Conservation (phyloP, 2,113 vertebrate genomes). For the Bufo bufo region DNA sequence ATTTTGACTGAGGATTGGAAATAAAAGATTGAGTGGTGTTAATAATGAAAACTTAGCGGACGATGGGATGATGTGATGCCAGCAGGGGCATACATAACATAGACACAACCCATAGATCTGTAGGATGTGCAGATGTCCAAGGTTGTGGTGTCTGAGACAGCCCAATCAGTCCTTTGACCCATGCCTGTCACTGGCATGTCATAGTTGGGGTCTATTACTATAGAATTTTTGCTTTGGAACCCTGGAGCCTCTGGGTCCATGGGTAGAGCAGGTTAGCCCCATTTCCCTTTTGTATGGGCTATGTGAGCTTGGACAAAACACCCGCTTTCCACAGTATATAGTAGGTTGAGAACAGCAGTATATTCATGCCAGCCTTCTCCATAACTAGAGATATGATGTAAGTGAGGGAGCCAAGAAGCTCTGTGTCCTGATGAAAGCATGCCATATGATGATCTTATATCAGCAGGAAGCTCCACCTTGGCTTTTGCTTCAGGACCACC, state of each 20-base stretch:
- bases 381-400: background rate
- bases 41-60: no score
- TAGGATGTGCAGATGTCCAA: no score
- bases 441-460: background rate
- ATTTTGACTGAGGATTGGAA: background rate
- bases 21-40: background rate
- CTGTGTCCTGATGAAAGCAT: background rate
- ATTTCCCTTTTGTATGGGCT: background rate
- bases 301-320: background rate
- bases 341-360: background rate
- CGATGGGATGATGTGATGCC: background rate
- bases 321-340: background rate
- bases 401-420: background rate
- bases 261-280: background rate
- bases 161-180: background rate
- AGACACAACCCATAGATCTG: background rate
- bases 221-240: background rate
- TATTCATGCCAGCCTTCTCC: background rate
- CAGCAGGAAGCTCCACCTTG: no score
- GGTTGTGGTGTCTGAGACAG: background rate
- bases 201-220: background rate
- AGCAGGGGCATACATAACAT: background rate
- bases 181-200: background rate
- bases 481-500: no score
- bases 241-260: background rate